Evolutionary conservation across 1,140 invertebrate species (phyloP).

Genomic region (Delia radicum): DNA sequence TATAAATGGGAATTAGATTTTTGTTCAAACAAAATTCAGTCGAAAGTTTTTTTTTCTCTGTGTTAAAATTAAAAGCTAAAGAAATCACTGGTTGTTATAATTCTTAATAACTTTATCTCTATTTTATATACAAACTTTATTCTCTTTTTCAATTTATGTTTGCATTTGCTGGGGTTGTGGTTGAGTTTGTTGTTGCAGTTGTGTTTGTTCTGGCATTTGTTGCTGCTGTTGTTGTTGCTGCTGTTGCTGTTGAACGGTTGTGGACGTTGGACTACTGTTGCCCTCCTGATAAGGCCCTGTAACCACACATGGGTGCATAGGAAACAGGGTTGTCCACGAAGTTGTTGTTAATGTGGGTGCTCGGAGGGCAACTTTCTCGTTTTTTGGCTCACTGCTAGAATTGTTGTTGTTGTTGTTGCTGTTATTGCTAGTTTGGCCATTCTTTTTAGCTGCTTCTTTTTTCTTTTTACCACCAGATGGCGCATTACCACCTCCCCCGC

Average conservation of each 20-base stretch:
- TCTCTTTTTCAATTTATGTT: background rate
- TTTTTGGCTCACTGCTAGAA: constrained; percentile 44
- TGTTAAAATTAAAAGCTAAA: background rate
- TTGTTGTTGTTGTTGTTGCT: constrained; percentile 3
- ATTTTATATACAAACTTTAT: background rate
- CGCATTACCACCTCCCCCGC: background rate
- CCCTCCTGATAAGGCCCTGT: constrained; percentile 78
- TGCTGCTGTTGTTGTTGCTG: constrained; percentile 26
- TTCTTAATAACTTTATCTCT: background rate
- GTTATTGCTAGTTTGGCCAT: constrained; percentile 14
- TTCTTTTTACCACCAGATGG: constrained; percentile 42
- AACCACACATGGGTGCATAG: constrained; percentile 80
- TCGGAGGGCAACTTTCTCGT: constrained; percentile 66
- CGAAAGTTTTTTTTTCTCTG: too few relatives aligned
- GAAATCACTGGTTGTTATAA: background rate
- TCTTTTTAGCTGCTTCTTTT: constrained; percentile 34
- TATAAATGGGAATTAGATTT: background rate
- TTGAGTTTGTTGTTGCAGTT: constrained; percentile 28
- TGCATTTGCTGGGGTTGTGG: constrained; percentile 28
- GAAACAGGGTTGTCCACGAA: constrained; percentile 81
- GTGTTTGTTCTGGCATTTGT: constrained; percentile 19
- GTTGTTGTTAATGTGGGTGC: constrained; percentile 74
- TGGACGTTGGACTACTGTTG: constrained; percentile 55
- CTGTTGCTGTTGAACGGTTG: constrained; percentile 34
- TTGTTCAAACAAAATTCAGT: background rate